These are phyloP conservation scores for Brachionus sp. DNA, from an alignment of 1,140 invertebrate species.

Conservation along the genomic window DNA sequence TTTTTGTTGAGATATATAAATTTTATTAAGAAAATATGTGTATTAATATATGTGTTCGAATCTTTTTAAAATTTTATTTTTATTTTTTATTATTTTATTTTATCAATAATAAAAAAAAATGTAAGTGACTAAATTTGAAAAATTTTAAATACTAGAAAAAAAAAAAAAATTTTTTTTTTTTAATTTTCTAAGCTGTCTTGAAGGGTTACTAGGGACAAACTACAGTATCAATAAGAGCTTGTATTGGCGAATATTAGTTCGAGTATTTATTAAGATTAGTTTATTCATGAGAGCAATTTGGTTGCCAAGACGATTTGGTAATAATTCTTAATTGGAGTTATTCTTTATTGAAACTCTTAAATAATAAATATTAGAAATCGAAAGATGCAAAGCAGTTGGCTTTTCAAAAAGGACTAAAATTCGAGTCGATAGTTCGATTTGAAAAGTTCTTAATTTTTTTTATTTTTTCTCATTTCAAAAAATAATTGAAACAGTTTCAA, in stretches of 20 bases:
- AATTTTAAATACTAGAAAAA: not conserved
- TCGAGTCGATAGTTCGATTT: constrained; percentile 38
- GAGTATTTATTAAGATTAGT: not conserved
- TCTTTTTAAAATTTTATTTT: not conserved
- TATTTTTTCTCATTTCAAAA: not conserved
- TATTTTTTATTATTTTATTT: not conserved
- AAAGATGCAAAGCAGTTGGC: not conserved
- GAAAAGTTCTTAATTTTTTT: not conserved
- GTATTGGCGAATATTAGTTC: not conserved
- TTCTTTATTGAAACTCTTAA: not conserved
- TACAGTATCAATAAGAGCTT: not conserved
- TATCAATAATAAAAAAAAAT: not conserved
- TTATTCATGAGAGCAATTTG: not conserved
- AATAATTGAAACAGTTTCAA: constrained; percentile 33
- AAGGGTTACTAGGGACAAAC: not conserved
- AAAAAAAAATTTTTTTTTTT: not conserved
- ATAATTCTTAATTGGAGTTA: not conserved
- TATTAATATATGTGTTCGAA: constrained; percentile 11
- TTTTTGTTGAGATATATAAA: not conserved
- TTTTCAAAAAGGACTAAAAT: constrained; percentile 38
- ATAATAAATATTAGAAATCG: not conserved
- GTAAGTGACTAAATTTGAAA: not conserved
- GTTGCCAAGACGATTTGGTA: constrained; percentile 24
- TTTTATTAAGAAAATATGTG: constrained; percentile 32
- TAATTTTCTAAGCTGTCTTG: not conserved